Evolutionary conservation across 2,797 vertebrate species (phyloP).

Genomic region (Pipistrellus nathusii): DNA sequence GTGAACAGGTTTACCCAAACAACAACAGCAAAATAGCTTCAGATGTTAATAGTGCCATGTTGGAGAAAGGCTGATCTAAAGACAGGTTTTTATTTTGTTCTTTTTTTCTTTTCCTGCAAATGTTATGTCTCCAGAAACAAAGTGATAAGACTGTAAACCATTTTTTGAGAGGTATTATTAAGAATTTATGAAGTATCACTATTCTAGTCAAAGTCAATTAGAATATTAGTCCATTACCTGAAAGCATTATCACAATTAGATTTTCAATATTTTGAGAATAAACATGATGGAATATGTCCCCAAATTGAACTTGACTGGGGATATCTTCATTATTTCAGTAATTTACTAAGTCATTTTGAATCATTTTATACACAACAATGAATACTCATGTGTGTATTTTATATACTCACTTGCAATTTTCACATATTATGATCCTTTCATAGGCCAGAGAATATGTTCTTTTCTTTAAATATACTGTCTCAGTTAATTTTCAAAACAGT

Average conservation of each 20-base stretch:
- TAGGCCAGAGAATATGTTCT: neutral
- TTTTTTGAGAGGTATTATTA: neutral
- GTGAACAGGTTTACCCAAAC: neutral
- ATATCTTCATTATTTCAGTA: conserved; percentile 38
- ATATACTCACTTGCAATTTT: neutral
- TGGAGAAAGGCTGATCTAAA: neutral
- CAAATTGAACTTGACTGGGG: neutral
- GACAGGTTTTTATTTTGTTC: neutral
- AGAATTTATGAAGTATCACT: conserved; percentile 17
- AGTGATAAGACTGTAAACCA: neutral
- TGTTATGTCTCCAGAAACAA: neutral
- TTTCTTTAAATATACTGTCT: neutral
- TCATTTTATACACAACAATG: neutral
- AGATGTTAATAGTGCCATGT: neutral
- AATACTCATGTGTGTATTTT: neutral
- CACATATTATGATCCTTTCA: neutral
- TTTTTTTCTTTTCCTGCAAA: neutral
- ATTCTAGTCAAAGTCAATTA: conserved; percentile 25
- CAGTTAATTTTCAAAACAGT: neutral
- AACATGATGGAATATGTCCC: neutral
- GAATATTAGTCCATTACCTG: neutral
- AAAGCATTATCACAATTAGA: conserved; percentile 10
- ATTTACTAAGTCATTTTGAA: neutral
- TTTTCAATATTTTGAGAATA: conserved; percentile 43
- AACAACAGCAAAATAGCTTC: neutral